These are phyloP conservation scores for Myzus persicae DNA, from an alignment of 1,140 invertebrate species.

Conservation along the genomic window DNA sequence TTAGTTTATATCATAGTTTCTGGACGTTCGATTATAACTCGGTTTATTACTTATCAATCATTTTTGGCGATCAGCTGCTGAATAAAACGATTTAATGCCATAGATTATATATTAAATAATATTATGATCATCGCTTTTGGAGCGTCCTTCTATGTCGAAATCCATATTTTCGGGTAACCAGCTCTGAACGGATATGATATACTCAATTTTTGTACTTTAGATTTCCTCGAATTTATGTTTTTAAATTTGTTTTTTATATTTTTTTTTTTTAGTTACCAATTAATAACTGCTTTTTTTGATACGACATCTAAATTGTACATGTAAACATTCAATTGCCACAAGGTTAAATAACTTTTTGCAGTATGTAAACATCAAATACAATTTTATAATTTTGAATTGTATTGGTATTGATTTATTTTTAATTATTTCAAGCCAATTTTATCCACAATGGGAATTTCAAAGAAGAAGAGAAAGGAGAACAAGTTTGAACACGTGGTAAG, in stretches of 20 bases:
- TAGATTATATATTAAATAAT: background rate
- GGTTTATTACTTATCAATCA: background rate
- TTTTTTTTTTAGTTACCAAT: background rate
- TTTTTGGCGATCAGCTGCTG: background rate
- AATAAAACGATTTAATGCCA: background rate
- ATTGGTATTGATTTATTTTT: background rate
- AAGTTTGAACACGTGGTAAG: background rate
- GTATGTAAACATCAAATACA: background rate
- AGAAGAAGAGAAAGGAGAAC: background rate
- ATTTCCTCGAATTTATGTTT: background rate
- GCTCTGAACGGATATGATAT: background rate
- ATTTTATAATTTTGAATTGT: background rate
- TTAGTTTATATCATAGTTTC: background rate
- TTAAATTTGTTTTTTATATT: background rate
- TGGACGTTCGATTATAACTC: background rate
- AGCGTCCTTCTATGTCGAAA: background rate
- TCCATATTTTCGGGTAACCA: background rate
- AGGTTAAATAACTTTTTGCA: background rate
- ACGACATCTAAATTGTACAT: too few species aligned
- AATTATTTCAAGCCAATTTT: background rate
- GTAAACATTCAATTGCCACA: too few species aligned
- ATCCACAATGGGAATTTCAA: background rate
- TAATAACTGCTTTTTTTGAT: background rate
- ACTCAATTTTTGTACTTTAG: background rate
- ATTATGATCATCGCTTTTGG: background rate